phyloP scores from a whole-genome alignment of 2,113 vertebrate genomes.

The Caranx melampygus region DNA sequence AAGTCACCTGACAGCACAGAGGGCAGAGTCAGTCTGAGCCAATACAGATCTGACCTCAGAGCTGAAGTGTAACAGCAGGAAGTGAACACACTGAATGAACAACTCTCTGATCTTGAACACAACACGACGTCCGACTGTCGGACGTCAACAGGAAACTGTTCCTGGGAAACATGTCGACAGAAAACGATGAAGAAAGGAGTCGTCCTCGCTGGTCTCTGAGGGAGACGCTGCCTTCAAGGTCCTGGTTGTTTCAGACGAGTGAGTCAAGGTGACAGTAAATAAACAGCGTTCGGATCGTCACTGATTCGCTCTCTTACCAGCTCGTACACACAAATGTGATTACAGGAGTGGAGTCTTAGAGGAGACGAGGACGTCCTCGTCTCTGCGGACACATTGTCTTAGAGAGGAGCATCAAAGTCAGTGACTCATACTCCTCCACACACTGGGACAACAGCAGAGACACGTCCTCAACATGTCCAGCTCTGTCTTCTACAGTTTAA shows the following conservation, averaged over 20 bases:
- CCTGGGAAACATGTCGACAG: neutral
- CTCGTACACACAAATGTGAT: constrained; percentile 71
- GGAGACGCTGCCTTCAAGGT: constrained; percentile 26
- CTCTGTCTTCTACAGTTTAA: too few species aligned
- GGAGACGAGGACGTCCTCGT: neutral
- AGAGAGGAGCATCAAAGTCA: constrained; percentile 6
- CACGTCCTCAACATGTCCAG: too few species aligned
- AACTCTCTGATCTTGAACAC: too few species aligned
- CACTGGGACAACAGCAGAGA: neutral
- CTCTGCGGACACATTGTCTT: constrained; percentile 21
- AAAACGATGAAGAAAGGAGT: neutral
- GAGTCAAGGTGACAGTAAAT: constrained; percentile 67
- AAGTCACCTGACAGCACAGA: too few species aligned
- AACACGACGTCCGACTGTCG: too few species aligned
- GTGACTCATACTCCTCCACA: neutral
- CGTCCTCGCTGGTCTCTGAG: neutral
- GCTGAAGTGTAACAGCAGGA: too few species aligned
- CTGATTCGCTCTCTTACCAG: constrained; percentile 52
- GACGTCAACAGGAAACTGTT: too few species aligned
- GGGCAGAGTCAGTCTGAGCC: too few species aligned
- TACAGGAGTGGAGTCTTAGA: constrained; percentile 44
- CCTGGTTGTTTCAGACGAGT: constrained; percentile 42
- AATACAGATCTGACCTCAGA: too few species aligned
- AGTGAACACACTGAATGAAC: too few species aligned
- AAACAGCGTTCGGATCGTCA: constrained; percentile 53